A percentile compares a stretch with the other conserved stretches of the same genome.
phyloP scores from a whole-genome alignment of 2,113 vertebrate species.

The Eudyptes chrysolophus region DNA sequence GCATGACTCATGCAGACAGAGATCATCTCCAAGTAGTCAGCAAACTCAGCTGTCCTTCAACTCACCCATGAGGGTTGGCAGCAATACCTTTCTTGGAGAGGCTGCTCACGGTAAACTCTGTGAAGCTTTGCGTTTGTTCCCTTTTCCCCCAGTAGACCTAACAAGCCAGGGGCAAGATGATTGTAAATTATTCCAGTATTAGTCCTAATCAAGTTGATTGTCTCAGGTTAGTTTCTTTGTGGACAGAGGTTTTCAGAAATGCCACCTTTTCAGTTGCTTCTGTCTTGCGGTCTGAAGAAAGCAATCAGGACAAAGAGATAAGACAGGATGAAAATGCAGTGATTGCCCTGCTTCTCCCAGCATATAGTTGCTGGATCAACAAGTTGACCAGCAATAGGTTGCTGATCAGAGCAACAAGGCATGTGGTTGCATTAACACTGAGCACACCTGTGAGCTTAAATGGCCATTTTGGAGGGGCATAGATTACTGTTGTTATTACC shows the following conservation, averaged over 20 bases:
- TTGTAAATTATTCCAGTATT: background rate
- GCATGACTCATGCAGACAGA: background rate
- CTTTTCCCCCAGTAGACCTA: background rate
- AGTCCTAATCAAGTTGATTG: background rate
- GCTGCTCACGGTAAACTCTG: background rate
- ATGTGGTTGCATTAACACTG: background rate
- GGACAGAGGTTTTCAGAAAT: background rate
- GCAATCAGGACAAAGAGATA: background rate
- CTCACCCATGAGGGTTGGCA: background rate
- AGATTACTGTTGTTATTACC: background rate
- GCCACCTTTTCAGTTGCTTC: background rate
- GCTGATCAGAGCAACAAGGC: background rate
- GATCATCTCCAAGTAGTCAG: background rate
- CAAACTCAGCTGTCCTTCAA: background rate
- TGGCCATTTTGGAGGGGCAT: background rate
- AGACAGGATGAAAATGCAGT: background rate
- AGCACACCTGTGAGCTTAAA: background rate
- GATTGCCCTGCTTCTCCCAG: background rate
- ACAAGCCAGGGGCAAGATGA: background rate
- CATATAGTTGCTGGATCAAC: background rate
- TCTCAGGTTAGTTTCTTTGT: background rate
- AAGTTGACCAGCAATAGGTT: background rate
- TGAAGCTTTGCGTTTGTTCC: background rate
- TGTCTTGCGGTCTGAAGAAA: background rate
- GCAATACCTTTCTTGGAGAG: background rate